Evolutionary conservation across 2,888 invertebrate species (phyloP), one percentile per base, ranked within the genome.

Genomic region (Hirtodrosophila cameraria): DNA sequence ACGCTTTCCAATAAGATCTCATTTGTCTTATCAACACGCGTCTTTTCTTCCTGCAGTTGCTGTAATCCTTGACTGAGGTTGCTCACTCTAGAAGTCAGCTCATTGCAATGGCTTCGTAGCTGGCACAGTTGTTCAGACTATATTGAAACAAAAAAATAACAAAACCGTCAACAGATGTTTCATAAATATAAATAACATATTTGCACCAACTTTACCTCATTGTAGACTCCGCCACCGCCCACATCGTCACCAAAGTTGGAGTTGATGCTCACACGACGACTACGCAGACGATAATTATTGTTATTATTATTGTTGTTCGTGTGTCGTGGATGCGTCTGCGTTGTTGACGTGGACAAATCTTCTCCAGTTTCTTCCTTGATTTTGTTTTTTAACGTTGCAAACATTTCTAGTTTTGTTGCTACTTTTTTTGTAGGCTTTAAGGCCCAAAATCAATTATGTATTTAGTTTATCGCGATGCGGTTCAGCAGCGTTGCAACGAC

Each of bases 331-430:
- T 71, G 62, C 31, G 75, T 61, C 48, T 77, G 82, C 31, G 53
- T 53, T 28, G 61, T 49, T 7, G 76, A 69, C 45, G 62, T 68
- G 59, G 77, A 92, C 39, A 96, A 92, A 90, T 96, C 96, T 89
- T 94, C 95, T 43, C 96, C 96, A 69, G 96, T 96, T 92, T 97
- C 97, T 90, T 96, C 96, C 81, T 95, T 95, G 81, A 97, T 96
- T 92, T 96, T 96, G 91, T 96, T 96, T 91, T 97, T 97, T 72
- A 97, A 91, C 87, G 95, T 95, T 46, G 96, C 94, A 90, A 97
- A 97, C 97, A 97, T 97, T 88, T 80, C 75, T 50, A 33, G 55
- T 55, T 11, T 36, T 33, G 20, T 33, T 28, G 20, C 31, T 45
- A 41, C 16, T 31, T 9, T 20, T 36, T 25, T 16, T 54, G 27